These are phyloP conservation scores for Drosophila mulleri DNA, from an alignment of 2,888 invertebrate species.

Conservation along the genomic window DNA sequence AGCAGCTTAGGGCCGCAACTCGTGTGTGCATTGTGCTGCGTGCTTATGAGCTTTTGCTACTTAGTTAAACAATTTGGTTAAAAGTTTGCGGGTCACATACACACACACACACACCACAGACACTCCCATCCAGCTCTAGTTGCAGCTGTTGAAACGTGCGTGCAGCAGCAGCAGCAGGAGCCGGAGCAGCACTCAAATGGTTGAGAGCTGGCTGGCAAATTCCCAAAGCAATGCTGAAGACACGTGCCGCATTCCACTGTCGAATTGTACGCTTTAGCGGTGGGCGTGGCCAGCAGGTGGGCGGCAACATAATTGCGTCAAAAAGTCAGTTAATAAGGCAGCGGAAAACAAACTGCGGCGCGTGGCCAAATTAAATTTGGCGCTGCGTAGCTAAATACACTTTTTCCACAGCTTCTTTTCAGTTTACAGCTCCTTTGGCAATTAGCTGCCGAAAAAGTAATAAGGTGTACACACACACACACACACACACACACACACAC, in stretches of 20 bases:
- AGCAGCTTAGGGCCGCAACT: constrained; percentile 14
- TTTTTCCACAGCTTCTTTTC: constrained; percentile 9
- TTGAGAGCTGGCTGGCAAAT: constrained; percentile 28
- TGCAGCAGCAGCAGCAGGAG: constrained; percentile 48
- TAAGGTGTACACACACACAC: background rate
- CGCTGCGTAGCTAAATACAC: constrained; percentile 25
- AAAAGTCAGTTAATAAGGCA: constrained; percentile 71
- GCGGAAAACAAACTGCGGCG: constrained; percentile 44
- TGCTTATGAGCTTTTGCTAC: constrained; percentile 68
- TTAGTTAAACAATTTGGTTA: constrained; percentile 77
- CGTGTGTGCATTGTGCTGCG: constrained; percentile 41
- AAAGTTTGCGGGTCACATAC: constrained; percentile 56
- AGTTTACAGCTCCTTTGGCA: constrained; percentile 10
- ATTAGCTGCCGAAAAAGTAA: constrained; percentile 36
- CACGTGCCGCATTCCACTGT: constrained; percentile 51
- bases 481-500: background rate
- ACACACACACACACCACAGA: constrained; percentile 8
- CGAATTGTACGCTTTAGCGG: background rate
- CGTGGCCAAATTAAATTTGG: constrained; percentile 61
- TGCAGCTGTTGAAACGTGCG: constrained; percentile 54
- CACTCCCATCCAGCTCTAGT: constrained; percentile 13
- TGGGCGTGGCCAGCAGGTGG: constrained; percentile 30
- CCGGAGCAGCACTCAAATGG: too few relatives aligned
- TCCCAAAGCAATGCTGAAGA: constrained; percentile 39
- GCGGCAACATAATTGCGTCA: constrained; percentile 65